Percentiles rank a stretch among this genome's conserved stretches.
Evolutionary conservation across 2,797 vertebrate genomes (phyloP).

Genomic region (Acridotheres tristis): DNA sequence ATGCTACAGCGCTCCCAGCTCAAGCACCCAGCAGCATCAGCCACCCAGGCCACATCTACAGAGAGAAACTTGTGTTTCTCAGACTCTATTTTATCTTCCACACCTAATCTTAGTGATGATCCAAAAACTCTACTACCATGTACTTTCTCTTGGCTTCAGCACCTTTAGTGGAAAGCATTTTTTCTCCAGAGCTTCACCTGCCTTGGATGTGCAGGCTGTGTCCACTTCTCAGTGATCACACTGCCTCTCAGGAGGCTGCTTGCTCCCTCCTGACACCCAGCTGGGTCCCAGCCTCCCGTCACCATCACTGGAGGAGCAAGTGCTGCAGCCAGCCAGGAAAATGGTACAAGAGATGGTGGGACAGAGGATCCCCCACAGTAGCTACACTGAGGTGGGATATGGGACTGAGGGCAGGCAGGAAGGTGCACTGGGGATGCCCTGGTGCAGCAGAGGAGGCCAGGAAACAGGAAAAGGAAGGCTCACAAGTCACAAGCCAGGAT

Average conservation of each 20-base stretch:
- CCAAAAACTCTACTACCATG: not conserved
- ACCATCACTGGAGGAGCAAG: fast-evolving
- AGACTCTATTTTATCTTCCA: not conserved
- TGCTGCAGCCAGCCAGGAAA: not conserved
- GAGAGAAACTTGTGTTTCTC: not conserved
- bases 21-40: fast-evolving
- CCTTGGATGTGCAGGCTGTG: not conserved
- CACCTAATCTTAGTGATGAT: not conserved
- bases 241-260: not conserved
- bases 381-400: not conserved
- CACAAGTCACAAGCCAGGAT: not conserved
- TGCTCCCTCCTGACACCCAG: not conserved
- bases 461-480: not conserved
- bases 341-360: not conserved
- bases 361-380: fast-evolving
- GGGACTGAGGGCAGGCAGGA: not conserved
- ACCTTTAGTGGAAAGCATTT: not conserved
- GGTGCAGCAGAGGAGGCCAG: not conserved
- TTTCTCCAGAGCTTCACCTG: not conserved
- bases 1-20: fast-evolving
- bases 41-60: not conserved
- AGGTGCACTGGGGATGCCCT: not conserved
- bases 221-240: not conserved
- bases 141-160: not conserved
- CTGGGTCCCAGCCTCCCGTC: fast-evolving